A percentile compares a stretch with the other conserved stretches of the same genome.
Evolutionary conservation across 2,113 vertebrate genomes (phyloP).

Genomic region (Brachypodius melanocephalos): DNA sequence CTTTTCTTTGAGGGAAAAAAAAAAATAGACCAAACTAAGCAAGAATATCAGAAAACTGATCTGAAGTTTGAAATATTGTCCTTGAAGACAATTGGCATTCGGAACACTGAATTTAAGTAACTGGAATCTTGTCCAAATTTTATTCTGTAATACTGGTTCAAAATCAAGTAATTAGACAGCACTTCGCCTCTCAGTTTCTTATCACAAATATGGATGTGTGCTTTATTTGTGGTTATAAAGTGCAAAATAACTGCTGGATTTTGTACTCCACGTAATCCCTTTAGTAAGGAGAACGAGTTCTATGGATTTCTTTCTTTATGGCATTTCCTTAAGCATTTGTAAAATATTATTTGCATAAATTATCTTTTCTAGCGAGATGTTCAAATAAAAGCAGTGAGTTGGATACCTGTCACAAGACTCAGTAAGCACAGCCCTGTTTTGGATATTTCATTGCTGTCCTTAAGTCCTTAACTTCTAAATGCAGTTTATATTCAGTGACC

Average conservation of each 20-base stretch:
- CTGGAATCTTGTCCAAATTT: not conserved
- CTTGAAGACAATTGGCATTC: not conserved
- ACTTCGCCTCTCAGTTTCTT: not conserved
- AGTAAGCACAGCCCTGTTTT: not conserved
- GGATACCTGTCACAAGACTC: not conserved
- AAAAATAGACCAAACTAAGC: not conserved
- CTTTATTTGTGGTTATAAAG: not conserved
- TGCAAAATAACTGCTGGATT: not conserved
- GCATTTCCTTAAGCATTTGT: not conserved
- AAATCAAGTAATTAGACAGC: not conserved
- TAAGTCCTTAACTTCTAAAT: not conserved
- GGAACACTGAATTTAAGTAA: not conserved
- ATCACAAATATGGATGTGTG: not conserved
- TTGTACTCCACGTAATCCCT: not conserved
- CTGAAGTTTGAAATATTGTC: not conserved
- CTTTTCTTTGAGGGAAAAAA: not conserved
- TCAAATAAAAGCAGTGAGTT: not conserved
- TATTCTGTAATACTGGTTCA: not conserved
- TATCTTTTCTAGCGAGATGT: not conserved
- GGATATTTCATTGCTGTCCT: not conserved
- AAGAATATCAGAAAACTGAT: not conserved
- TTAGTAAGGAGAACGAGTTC: not conserved
- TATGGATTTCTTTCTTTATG: not conserved
- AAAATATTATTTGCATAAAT: not conserved
- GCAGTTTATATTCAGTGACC: not conserved